phyloP scores from a whole-genome alignment of 1,140 invertebrate species.

The Ptiloglossa arizonensis region DNA sequence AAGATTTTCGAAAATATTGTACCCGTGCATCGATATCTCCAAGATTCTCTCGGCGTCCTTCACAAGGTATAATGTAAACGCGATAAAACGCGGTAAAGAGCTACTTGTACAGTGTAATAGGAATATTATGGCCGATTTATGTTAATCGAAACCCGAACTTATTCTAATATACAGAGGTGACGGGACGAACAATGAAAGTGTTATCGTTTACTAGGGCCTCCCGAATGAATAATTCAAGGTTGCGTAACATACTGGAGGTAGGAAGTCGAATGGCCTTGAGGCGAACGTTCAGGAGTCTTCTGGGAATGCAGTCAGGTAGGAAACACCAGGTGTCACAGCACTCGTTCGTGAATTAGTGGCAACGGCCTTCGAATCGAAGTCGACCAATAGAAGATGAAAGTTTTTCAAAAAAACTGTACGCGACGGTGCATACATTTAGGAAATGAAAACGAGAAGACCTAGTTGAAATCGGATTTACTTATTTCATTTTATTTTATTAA shows the following conservation, averaged over 20 bases:
- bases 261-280: constrained; percentile 58
- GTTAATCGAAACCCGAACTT: constrained; percentile 18
- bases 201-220: constrained; percentile 30
- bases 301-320: constrained; percentile 43
- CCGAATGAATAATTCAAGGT: constrained; percentile 46
- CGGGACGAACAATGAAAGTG: constrained; percentile 26
- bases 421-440: neutral
- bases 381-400: neutral
- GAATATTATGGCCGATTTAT: constrained; percentile 29
- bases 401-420: neutral
- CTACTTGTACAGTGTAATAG: constrained; percentile 43
- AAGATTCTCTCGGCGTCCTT: neutral
- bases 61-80: constrained; percentile 22
- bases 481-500: too few relatives aligned
- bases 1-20: neutral
- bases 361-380: neutral
- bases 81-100: constrained; percentile 10
- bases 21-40: neutral
- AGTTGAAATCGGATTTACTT: too few relatives aligned
- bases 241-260: constrained; percentile 40
- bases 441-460: neutral
- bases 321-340: constrained; percentile 31
- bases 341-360: constrained; percentile 11
- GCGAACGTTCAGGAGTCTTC: constrained; percentile 33
- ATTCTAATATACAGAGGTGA: constrained; percentile 8